Conservation (phyloP, 1,140 invertebrate species). For the Leptopilina clavipes region DNA sequence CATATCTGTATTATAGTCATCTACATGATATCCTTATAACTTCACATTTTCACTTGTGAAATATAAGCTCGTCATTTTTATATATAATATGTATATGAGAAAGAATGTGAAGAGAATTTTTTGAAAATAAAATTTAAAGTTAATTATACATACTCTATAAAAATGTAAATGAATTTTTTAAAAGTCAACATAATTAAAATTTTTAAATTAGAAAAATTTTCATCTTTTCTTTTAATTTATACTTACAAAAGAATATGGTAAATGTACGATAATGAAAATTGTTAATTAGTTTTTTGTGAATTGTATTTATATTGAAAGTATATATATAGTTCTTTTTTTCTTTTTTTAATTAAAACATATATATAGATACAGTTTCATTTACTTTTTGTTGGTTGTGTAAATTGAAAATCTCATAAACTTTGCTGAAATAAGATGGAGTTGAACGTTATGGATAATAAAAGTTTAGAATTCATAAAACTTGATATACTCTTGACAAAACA, state of each 20-base stretch:
- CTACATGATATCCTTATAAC: slow-evolving; percentile 19
- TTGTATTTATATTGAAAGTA: neutral
- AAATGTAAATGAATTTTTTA: no score
- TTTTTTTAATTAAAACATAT: neutral
- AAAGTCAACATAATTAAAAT: neutral
- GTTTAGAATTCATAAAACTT: slow-evolving; percentile 20
- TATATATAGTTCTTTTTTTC: neutral
- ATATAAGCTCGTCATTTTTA: slow-evolving; percentile 18
- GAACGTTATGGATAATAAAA: slow-evolving; percentile 19
- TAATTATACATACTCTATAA: no score
- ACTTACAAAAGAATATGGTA: neutral
- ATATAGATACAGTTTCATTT: neutral
- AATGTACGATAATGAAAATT: neutral
- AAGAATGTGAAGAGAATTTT: no score
- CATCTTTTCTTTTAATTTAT: neutral
- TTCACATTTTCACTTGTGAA: slow-evolving; percentile 1
- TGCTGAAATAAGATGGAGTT: slow-evolving; percentile 10
- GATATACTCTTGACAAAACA: slow-evolving; percentile 7
- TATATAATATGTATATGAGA: no score
- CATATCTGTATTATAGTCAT: neutral
- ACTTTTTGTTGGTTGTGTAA: slow-evolving; percentile 12
- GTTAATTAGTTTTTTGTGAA: neutral
- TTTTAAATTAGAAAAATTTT: neutral
- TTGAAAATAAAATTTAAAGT: no score
- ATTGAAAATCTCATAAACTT: slow-evolving; percentile 13